Evolutionary conservation across 2,888 invertebrate species (phyloP), one percentile per base, ranked within the genome.

Genomic region (Gymnocheta viridis): DNA sequence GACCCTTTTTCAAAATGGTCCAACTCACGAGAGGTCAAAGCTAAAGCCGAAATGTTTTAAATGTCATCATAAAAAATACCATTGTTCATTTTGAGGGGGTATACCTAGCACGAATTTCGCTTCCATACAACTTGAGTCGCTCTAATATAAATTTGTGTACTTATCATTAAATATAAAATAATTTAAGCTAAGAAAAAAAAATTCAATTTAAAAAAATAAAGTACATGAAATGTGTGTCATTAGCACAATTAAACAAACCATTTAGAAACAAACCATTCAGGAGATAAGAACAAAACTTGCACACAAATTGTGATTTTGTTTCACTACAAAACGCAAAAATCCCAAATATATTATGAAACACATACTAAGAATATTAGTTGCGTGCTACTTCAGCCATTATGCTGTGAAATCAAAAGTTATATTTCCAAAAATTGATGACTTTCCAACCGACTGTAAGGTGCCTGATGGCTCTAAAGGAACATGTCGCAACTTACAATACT

Each of bases 401-500:
- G 22, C n/a, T 14, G 19, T 27, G 19, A 41, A 54, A 9, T 44
- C 51, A 12, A 72, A 44, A 41, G 73, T 86, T n/a, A 14, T 82
- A 77, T 86, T 70, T 67, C 86, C 86, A 0, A 69, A 22, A 32
- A 51, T 70, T n/a, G 86, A 86, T 73, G 82, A 82, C 0, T 86
- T 83, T 41, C 58, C 81, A 17, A 76, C 41, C 0, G 73, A 82
- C 9, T 86, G 86, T 19, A 83, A 66, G 0, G 10, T 86, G 27
- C 24, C 77, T 9, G 83, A 86, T 54, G 83, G 74, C 14, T 47
- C 47, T 0, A 64, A 24, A 1, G 87, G 86, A 0, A 84, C 72
- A 7, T 87, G 87, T 14, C 82, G 85, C 4, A 86, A 82, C 24
- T 60, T 86, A 1, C 80, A 77, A 60, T 69, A 85, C 24, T 87